Evolutionary conservation across 2,113 vertebrate species (phyloP).

Genomic region (Stegastes partitus): DNA sequence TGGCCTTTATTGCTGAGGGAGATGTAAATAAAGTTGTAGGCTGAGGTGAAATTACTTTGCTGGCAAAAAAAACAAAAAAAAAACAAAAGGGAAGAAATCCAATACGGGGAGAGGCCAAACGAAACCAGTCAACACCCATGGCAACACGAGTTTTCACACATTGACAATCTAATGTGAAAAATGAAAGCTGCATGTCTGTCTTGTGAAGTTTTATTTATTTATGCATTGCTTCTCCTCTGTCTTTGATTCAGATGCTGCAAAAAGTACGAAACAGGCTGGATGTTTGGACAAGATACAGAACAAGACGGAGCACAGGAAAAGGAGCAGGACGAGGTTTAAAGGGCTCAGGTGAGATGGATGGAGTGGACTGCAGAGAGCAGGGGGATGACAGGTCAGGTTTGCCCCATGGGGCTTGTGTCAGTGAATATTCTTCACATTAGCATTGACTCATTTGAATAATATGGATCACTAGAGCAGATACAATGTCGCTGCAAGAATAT

Average conservation of each 20-base stretch:
- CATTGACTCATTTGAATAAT: slow-evolving; percentile 67
- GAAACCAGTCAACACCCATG: slow-evolving; percentile 38
- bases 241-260: slow-evolving; percentile 6
- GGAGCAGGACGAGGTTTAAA: slow-evolving; percentile 15
- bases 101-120: slow-evolving; percentile 8
- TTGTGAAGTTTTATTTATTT: slow-evolving; percentile 4
- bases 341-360: slow-evolving; percentile 65
- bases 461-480: slow-evolving; percentile 60
- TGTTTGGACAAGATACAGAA: slow-evolving; percentile 37
- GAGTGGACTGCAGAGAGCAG: slow-evolving; percentile 48
- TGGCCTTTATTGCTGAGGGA: slow-evolving; percentile 75
- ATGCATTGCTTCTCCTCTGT: neutral
- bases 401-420: slow-evolving; percentile 64
- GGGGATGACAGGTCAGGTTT: slow-evolving; percentile 69
- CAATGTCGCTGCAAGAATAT: slow-evolving; percentile 56
- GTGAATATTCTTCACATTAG: slow-evolving; percentile 74
- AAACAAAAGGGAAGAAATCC: slow-evolving; percentile 41
- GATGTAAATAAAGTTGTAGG: slow-evolving; percentile 83
- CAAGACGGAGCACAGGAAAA: slow-evolving; percentile 29
- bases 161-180: neutral
- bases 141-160: neutral
- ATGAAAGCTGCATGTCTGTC: neutral
- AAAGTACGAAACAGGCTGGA: slow-evolving; percentile 28
- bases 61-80: slow-evolving; percentile 48
- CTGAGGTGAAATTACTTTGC: slow-evolving; percentile 76